These are phyloP conservation scores for Calonectris borealis DNA, from an alignment of 2,113 vertebrate species.

Conservation along the genomic window DNA sequence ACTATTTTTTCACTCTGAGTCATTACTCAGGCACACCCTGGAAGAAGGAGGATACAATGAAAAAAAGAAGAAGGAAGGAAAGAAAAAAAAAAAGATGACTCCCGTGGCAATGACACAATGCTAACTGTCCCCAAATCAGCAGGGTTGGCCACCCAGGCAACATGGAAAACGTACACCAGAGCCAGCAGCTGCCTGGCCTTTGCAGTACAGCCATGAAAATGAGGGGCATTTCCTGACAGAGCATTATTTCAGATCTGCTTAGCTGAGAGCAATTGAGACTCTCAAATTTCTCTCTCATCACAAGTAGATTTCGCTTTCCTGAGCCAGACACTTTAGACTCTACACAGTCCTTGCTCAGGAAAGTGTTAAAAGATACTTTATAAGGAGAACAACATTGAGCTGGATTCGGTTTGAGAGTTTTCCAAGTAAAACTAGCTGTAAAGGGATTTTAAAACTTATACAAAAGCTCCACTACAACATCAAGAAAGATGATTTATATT, in stretches of 20 bases:
- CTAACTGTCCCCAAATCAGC: background rate
- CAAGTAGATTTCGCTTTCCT: background rate
- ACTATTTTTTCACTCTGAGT: slow-evolving; percentile 38
- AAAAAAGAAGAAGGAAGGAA: background rate
- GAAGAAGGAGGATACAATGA: background rate
- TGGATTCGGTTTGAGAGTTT: background rate
- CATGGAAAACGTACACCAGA: background rate
- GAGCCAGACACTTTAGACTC: background rate
- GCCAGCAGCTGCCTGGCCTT: background rate
- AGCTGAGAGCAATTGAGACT: background rate
- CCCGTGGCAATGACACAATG: background rate
- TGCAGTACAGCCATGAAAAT: background rate
- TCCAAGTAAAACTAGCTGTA: background rate
- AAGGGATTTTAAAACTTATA: background rate
- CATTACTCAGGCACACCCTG: slow-evolving; percentile 47
- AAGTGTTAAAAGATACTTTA: background rate
- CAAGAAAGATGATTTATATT: background rate
- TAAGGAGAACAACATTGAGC: background rate
- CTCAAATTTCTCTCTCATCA: background rate
- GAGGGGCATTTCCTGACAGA: background rate
- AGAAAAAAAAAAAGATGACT: background rate
- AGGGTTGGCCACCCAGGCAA: slow-evolving; percentile 11
- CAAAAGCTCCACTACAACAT: background rate
- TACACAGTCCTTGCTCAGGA: background rate
- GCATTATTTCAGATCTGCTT: background rate